Conservation (phyloP, 2,113 vertebrate genomes). For the Pongo abelii region DNA sequence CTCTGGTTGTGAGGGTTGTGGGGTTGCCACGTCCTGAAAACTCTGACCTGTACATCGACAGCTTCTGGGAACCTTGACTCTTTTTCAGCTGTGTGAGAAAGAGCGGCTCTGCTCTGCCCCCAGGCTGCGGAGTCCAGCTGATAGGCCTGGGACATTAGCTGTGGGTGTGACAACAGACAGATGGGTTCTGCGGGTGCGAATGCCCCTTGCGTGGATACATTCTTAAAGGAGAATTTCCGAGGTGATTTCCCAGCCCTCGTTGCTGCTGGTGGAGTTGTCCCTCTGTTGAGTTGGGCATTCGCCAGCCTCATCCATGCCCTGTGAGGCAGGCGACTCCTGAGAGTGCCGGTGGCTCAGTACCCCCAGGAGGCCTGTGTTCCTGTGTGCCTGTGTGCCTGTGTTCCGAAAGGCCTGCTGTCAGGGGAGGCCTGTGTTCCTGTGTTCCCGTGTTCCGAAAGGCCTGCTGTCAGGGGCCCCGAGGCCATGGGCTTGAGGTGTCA, state of each 20-base stretch:
- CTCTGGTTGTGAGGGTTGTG: accelerated
- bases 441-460: background rate
- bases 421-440: background rate
- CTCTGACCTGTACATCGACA: no score
- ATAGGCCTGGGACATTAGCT: accelerated
- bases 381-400: background rate
- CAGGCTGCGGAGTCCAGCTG: accelerated
- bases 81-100: background rate
- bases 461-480: background rate
- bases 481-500: background rate
- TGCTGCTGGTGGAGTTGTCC: accelerated
- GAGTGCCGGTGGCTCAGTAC: background rate
- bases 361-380: background rate
- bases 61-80: background rate
- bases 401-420: background rate
- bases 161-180: accelerated
- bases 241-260: no score
- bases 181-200: accelerated
- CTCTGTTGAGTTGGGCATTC: background rate
- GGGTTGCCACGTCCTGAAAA: accelerated
- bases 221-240: no score
- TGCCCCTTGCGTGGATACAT: no score
- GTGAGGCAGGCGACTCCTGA: background rate
- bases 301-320: accelerated
- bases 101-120: accelerated